Conservation (phyloP, 1,140 invertebrate genomes). For the Drosophila nebulosa region DNA sequence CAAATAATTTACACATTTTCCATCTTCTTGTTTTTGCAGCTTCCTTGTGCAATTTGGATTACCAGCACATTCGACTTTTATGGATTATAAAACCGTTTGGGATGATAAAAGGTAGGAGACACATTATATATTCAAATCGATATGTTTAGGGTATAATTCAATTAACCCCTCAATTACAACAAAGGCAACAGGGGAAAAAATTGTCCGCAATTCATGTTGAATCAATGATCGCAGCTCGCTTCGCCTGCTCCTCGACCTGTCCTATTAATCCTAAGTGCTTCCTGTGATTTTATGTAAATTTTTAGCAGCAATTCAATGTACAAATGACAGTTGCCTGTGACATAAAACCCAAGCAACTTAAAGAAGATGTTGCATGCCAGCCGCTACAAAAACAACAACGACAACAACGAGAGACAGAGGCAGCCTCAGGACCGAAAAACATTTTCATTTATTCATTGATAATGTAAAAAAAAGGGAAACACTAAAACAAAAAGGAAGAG, state of each 20-base stretch:
- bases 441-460: constrained; percentile 80
- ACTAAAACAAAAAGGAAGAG: not conserved
- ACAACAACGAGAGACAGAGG: too few relatives aligned
- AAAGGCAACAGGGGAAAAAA: constrained; percentile 42
- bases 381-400: constrained; percentile 33
- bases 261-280: constrained; percentile 78
- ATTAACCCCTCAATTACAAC: constrained; percentile 22
- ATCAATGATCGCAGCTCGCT: not conserved
- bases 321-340: constrained; percentile 78
- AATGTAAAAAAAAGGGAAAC: constrained; percentile 48
- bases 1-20: not conserved
- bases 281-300: constrained; percentile 78
- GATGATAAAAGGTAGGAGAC: constrained; percentile 41
- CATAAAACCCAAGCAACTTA: constrained; percentile 67
- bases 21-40: not conserved
- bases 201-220: constrained; percentile 23
- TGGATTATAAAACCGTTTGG: constrained; percentile 40
- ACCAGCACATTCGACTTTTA: constrained; percentile 29
- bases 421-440: constrained; percentile 41
- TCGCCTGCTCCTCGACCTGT: constrained; percentile 16
- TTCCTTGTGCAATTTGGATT: constrained; percentile 47
- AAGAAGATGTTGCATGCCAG: constrained; percentile 72
- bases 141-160: constrained; percentile 4
- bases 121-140: not conserved
- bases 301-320: constrained; percentile 62